Base-by-base conservation (phyloP, 1,140 invertebrate species). In the Teleopsis dalmanni region DNA sequence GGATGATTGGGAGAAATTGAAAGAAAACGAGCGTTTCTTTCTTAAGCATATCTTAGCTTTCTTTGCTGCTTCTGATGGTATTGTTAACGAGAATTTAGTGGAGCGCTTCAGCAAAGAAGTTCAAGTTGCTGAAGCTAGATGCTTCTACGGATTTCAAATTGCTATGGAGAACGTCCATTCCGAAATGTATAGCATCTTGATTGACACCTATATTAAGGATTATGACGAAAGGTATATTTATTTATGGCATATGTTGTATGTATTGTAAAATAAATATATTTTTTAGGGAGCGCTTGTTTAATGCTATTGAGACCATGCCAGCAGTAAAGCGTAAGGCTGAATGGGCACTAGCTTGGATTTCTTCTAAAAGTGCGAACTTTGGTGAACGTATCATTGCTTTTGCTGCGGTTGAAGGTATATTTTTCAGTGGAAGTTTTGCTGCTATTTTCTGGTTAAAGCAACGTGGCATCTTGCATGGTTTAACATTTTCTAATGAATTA, bases 121-220 rank as follows among this genome's bases (percentile, higher is more conserved):
- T 6, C 92, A 98, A 74, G 79, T 98, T 3, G 87, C 95, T 1
- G 97, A 99, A 74, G 97, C 97, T 1, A 81, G 94, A 40, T 99
- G 87, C 72, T 99, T 99, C 68, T 99, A 99, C 75, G 95, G 95
- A 2, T 99, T 99, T 63, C 97, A 99, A 76, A 94, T 99, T 52
- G 93, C 95, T 3, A 99, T 99, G 80, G 97, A 99, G 74, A 99
- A 99, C 78, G 88, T 99, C 16, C 97, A 99, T 68, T 98, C 95
- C 5, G 97, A 99, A 78, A 99, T 99, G 95, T 99, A 99, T 73
- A 96, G 92, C 49, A 76, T 97, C 27, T 79, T 99, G 1, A 99
- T 99, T 63, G 93, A 99, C 57, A 97, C 96, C 0, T 99, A 98
- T 62, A 89, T 99, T 50, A 81, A 79, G 42, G 91, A 98, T 71